Evolutionary conservation across 2,888 invertebrate species (phyloP).

Genomic region (Serrognathus titanus): DNA sequence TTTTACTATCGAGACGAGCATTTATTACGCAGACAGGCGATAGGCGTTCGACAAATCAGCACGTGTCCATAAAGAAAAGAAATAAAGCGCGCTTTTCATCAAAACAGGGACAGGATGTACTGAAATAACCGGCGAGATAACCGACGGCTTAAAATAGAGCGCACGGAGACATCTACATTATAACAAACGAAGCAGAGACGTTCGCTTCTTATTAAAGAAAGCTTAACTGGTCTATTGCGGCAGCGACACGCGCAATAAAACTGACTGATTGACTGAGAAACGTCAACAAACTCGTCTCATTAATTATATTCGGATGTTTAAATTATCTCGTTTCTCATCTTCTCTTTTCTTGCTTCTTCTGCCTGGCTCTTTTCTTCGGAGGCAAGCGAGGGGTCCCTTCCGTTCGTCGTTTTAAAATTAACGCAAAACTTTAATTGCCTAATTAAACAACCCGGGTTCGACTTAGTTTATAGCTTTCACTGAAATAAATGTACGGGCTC

Average conservation of each 20-base stretch:
- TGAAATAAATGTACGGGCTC: no score
- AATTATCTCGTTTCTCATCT: background rate
- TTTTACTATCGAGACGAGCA: no score
- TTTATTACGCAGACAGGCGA: background rate
- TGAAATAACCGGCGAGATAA: slow-evolving; percentile 8
- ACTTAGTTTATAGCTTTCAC: no score
- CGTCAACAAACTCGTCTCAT: slow-evolving; percentile 30
- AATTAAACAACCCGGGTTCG: no score
- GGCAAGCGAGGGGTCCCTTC: no score
- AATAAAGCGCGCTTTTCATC: slow-evolving; percentile 8
- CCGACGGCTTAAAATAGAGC: background rate
- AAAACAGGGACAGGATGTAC: slow-evolving; percentile 19
- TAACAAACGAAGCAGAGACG: background rate
- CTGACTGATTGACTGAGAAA: slow-evolving; percentile 32
- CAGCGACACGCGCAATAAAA: slow-evolving; percentile 26
- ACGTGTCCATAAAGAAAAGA: background rate
- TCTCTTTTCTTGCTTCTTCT: no score
- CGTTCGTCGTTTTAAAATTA: no score
- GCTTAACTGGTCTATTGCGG: slow-evolving; percentile 6
- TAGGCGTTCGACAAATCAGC: background rate
- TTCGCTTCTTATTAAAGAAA: background rate
- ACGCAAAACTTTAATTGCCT: no score
- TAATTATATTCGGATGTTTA: slow-evolving; percentile 25
- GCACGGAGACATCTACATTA: background rate
- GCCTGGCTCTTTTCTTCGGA: no score